These are phyloP conservation scores for Stenodera caucasica DNA, from an alignment of 2,888 invertebrate species.

Conservation along the genomic window DNA sequence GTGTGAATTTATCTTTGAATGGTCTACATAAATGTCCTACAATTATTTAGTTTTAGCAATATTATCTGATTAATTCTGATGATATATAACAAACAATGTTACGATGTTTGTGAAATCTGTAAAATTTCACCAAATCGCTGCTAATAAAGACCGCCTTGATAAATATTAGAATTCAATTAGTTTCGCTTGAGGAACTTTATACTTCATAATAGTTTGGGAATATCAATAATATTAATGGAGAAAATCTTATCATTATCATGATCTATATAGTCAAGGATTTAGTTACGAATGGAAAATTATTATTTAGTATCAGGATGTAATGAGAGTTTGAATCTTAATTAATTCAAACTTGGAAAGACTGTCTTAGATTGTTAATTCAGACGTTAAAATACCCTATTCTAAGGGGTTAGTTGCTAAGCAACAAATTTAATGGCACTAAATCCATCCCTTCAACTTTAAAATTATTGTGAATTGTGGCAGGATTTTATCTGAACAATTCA, in stretches of 20 bases:
- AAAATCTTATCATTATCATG: not conserved
- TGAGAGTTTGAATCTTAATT: conserved; percentile 22
- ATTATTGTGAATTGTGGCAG: conserved; percentile 17
- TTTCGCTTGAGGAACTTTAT: not conserved
- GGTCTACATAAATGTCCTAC: no score
- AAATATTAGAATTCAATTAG: not conserved
- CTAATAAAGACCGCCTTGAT: not conserved
- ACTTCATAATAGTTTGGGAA: not conserved
- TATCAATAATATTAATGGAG: not conserved
- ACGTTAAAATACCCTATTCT: conserved; percentile 19
- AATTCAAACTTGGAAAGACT: conserved; percentile 19
- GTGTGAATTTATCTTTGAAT: no score
- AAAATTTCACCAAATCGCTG: not conserved
- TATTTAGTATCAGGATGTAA: not conserved
- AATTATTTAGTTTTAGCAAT: no score
- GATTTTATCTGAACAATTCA: conserved; percentile 20
- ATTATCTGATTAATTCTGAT: no score
- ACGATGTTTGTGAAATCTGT: not conserved
- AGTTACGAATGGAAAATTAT: not conserved
- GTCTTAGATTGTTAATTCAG: conserved; percentile 22
- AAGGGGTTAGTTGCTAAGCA: conserved; percentile 29
- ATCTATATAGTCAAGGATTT: no score
- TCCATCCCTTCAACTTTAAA: conserved; percentile 21
- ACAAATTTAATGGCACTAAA: conserved; percentile 29
- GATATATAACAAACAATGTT: not conserved